phyloP scores from a whole-genome alignment of 1,140 invertebrate genomes.

The Samia ricini region DNA sequence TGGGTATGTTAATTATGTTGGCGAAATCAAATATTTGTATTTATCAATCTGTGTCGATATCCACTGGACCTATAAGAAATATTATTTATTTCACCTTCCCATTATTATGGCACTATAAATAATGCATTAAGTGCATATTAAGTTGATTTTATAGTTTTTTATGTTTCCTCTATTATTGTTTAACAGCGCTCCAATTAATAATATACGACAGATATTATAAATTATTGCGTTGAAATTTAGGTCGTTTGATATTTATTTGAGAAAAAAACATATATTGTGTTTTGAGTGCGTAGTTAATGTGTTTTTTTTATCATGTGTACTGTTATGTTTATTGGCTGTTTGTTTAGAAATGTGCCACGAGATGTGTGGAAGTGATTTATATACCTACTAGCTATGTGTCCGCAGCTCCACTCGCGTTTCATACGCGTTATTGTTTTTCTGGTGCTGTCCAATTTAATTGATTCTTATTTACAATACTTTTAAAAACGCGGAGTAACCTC shows the following conservation, averaged over 20 bases:
- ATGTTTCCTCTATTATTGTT: slow-evolving; percentile 1
- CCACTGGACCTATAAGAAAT: slow-evolving; percentile 22
- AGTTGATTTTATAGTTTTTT: slow-evolving; percentile 2
- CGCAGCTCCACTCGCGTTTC: no score
- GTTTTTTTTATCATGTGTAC: neutral
- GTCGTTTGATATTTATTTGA: neutral
- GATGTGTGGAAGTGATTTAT: no score
- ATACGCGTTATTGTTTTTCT: no score
- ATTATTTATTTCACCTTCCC: slow-evolving; percentile 12
- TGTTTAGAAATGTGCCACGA: neutral
- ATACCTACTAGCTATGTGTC: no score
- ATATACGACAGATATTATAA: neutral
- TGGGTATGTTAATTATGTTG: slow-evolving; percentile 26
- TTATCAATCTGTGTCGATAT: slow-evolving; percentile 26
- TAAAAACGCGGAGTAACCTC: no score
- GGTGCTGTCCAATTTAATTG: no score
- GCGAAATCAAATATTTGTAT: slow-evolving; percentile 36
- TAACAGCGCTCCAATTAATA: neutral
- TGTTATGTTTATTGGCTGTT: neutral
- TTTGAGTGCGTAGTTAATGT: neutral
- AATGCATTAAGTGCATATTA: slow-evolving; percentile 5
- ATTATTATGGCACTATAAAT: slow-evolving; percentile 4
- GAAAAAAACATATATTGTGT: neutral
- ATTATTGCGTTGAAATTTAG: neutral
- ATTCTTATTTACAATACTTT: no score